Conservation (phyloP, 2,797 vertebrate genomes). For the Alauda arvensis region DNA sequence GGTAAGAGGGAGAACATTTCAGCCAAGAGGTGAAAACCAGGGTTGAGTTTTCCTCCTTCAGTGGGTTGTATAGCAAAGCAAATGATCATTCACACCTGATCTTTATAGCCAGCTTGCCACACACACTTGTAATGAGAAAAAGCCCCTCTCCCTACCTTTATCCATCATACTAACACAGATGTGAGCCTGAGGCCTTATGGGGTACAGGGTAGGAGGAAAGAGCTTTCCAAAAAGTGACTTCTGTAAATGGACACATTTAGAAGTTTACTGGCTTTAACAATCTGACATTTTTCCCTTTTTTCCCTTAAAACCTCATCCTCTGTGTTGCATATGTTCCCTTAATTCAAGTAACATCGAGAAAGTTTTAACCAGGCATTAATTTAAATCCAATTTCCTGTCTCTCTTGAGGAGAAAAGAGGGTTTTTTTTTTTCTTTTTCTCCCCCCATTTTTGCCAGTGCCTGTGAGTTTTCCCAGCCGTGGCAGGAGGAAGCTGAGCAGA, state of each 20-base stretch:
- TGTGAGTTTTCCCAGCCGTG: constrained; percentile 7
- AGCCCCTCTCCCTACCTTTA: not conserved
- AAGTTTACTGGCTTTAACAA: not conserved
- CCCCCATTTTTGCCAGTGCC: not conserved
- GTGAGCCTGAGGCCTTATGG: not conserved
- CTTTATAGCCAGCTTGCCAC: not conserved
- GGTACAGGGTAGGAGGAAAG: not conserved
- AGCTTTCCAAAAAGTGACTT: not conserved
- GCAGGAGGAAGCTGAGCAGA: constrained; percentile 50
- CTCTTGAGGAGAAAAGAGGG: constrained; percentile 4
- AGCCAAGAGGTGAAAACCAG: not conserved
- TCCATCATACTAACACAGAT: not conserved
- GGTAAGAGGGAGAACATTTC: not conserved
- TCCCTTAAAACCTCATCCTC: not conserved
- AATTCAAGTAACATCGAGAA: not conserved
- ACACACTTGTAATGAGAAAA: not conserved
- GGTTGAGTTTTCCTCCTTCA: not conserved
- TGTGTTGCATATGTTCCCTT: not conserved
- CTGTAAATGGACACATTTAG: not conserved
- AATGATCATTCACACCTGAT: not conserved
- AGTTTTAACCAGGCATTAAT: constrained; percentile 15
- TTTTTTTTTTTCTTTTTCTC: not conserved
- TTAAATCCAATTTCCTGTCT: constrained; percentile 47
- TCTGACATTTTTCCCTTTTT: not conserved
- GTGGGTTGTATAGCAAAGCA: not conserved